Conservation (phyloP, 2,113 vertebrate species). For the Pseudonaja textilis region DNA sequence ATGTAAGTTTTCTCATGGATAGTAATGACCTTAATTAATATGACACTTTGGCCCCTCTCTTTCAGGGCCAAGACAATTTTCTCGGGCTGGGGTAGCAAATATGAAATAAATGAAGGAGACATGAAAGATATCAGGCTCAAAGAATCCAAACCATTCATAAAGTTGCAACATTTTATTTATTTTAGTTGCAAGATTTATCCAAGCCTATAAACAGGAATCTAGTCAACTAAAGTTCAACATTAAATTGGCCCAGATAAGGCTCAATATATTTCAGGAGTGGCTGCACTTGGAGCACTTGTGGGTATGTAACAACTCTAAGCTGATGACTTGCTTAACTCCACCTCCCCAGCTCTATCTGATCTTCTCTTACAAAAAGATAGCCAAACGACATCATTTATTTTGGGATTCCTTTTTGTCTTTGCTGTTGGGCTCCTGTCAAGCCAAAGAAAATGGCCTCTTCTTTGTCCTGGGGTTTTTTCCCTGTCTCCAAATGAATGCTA, state of each 20-base stretch:
- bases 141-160: too few relatives aligned
- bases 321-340: not conserved
- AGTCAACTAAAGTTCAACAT: too few relatives aligned
- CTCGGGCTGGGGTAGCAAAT: not conserved
- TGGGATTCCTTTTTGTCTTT: not conserved
- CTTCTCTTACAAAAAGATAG: not conserved
- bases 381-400: not conserved
- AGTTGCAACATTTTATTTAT: too few relatives aligned
- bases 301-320: not conserved
- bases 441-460: not conserved
- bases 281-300: too few relatives aligned
- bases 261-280: too few relatives aligned
- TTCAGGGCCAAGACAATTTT: not conserved
- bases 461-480: not conserved
- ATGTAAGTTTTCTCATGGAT: not conserved
- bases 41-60: not conserved
- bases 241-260: too few relatives aligned
- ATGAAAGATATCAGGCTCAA: too few relatives aligned
- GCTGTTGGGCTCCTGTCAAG: not conserved
- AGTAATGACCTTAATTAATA: not conserved
- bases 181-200: too few relatives aligned
- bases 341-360: not conserved
- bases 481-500: not conserved
- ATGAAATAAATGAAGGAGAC: not conserved
- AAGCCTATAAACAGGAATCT: too few relatives aligned